Evolutionary conservation across 2,797 vertebrate species (phyloP), one percentile per base, ranked within the genome.

Genomic region (Perdix hodgsoniae): DNA sequence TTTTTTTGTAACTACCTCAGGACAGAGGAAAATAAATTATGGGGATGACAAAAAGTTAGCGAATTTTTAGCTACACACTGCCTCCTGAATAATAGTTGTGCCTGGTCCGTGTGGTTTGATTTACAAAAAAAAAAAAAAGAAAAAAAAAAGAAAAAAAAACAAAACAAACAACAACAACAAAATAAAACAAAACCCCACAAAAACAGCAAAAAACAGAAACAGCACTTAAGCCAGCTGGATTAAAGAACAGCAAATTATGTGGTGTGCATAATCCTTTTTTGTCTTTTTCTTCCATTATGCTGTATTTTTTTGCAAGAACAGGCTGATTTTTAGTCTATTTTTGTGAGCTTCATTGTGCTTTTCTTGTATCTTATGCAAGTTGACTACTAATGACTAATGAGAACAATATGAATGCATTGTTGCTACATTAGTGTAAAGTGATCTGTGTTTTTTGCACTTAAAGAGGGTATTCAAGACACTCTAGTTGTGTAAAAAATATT

Each of bases 321-420:
- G 97, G 97, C 98, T 96, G 97, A 97, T 98, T 98, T 97, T 98
- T 98, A 97, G 97, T 97, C 97, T 97, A 97, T 98, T 98, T 97
- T 98, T 97, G 98, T 99, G 98, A 98, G 97, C 98, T 98, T 97
- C 94, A 97, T 97, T 97, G 98, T 98, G 98, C 97, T 97, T 96
- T 95, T 97, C 96, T 98, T 97, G 97, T 98, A 98, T 98, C 97
- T 98, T 98, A 97, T 96, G 97, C 97, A 97, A 97, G 97, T 98
- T 98, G 98, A 98, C 98, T 98, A 99, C 97, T 98, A 98, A 98
- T 98, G 96, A 98, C 97, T 98, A 98, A 98, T 98, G 98, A 99
- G 98, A 98, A 99, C 98, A 98, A 98, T 98, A 98, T 98, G 98
- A 98, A 98, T 98, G 98, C 98, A 98, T 98, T 97, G 98, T 99